Evolutionary conservation across 2,113 vertebrate genomes (phyloP).

Genomic region (Capreolus pygargus): DNA sequence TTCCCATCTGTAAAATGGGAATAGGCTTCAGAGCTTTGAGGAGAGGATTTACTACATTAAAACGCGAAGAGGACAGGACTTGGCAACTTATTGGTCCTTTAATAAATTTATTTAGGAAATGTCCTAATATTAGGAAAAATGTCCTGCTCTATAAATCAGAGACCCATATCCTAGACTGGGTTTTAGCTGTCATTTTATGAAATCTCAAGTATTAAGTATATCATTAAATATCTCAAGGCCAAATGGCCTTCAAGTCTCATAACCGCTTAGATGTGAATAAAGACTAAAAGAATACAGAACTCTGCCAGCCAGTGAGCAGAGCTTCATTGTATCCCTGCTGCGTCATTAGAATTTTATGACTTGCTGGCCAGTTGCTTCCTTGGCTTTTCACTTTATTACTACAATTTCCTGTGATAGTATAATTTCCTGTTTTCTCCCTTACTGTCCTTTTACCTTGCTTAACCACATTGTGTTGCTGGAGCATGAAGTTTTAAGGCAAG

Average conservation of each 20-base stretch:
- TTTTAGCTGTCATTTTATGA: not conserved
- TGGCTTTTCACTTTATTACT: conserved; percentile 66
- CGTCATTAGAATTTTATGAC: conserved; percentile 57
- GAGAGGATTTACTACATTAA: not conserved
- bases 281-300: conserved; percentile 42
- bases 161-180: not conserved
- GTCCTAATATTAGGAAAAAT: not conserved
- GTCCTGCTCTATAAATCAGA: not conserved
- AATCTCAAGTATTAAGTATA: not conserved
- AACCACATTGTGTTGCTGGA: conserved; percentile 32
- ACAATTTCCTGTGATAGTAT: conserved; percentile 67
- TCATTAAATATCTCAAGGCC: conserved; percentile 13
- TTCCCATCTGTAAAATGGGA: conserved; percentile 22
- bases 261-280: conserved; percentile 25
- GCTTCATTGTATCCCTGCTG: conserved; percentile 31
- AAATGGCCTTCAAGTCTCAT: not conserved
- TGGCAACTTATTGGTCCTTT: not conserved
- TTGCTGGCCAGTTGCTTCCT: conserved; percentile 54
- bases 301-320: not conserved
- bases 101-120: not conserved
- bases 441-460: conserved; percentile 44
- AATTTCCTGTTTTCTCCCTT: conserved; percentile 63
- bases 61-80: not conserved
- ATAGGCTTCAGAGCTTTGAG: not conserved
- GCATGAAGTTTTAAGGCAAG: conserved; percentile 30